Evolutionary conservation across 2,113 vertebrate species (phyloP).

Genomic region (Petroica traversi): DNA sequence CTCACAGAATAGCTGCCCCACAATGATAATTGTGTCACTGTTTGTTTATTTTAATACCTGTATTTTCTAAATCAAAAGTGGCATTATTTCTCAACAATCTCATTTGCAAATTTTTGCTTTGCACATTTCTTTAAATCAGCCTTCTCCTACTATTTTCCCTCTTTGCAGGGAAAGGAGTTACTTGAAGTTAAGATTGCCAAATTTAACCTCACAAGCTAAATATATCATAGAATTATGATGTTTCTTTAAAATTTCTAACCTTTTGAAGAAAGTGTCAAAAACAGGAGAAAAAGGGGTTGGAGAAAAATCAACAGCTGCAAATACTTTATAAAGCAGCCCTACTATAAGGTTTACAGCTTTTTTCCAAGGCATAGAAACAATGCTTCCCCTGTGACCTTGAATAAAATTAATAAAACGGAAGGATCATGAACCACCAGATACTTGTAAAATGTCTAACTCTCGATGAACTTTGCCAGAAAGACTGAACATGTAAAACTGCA

Average conservation of each 20-base stretch:
- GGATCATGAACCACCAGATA: neutral
- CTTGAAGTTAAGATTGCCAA: neutral
- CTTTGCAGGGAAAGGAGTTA: neutral
- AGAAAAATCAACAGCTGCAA: conserved; percentile 28
- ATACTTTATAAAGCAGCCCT: neutral
- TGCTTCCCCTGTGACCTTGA: neutral
- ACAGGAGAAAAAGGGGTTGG: neutral
- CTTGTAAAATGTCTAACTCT: neutral
- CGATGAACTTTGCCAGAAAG: neutral
- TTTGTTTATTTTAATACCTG: neutral
- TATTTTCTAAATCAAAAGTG: neutral
- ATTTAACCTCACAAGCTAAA: neutral
- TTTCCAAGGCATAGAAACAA: conserved; percentile 32
- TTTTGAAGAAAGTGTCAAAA: conserved; percentile 8
- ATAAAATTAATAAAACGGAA: neutral
- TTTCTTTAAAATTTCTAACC: neutral
- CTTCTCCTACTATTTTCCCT: neutral
- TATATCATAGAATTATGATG: neutral
- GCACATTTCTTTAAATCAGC: neutral
- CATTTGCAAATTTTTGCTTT: neutral
- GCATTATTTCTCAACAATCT: neutral
- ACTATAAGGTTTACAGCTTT: conserved; percentile 19
- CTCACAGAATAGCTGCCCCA: neutral
- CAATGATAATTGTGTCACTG: neutral
- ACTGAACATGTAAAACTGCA: neutral